Conservation (phyloP, 2,888 invertebrate genomes). For the Leucozona laternaria region DNA sequence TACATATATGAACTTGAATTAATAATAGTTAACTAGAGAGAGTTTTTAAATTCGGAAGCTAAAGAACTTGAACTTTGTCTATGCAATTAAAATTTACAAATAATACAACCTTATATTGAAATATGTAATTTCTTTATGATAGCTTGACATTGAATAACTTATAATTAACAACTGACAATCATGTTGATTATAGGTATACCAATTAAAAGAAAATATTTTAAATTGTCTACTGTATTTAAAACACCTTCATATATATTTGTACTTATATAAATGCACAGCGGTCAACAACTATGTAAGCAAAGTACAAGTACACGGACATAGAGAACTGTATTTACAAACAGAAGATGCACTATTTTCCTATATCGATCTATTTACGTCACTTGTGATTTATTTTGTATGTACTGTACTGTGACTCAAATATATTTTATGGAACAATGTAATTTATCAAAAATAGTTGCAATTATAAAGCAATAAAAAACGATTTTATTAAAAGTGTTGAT, state of each 20-base stretch:
- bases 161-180: conserved; percentile 14
- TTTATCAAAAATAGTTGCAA: neutral
- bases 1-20: too few species aligned
- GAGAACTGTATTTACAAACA: neutral
- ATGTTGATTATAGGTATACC: neutral
- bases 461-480: neutral
- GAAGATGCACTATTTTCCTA: conserved; percentile 39
- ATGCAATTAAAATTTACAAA: neutral
- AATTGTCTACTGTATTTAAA: neutral
- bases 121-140: conserved; percentile 18
- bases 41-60: neutral
- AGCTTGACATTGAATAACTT: neutral
- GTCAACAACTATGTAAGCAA: neutral
- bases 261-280: neutral
- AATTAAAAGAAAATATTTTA: conserved; percentile 1
- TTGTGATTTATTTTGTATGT: neutral
- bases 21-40: neutral
- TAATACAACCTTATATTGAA: neutral
- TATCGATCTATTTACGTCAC: conserved; percentile 52
- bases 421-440: neutral
- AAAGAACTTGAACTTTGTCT: neutral
- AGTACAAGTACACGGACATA: neutral
- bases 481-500: neutral
- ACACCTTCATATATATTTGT: too few species aligned
- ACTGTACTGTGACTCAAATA: conserved; percentile 51